Evolutionary conservation across 2,113 vertebrate genomes (phyloP).

Genomic region (Pterocles orientalis): DNA sequence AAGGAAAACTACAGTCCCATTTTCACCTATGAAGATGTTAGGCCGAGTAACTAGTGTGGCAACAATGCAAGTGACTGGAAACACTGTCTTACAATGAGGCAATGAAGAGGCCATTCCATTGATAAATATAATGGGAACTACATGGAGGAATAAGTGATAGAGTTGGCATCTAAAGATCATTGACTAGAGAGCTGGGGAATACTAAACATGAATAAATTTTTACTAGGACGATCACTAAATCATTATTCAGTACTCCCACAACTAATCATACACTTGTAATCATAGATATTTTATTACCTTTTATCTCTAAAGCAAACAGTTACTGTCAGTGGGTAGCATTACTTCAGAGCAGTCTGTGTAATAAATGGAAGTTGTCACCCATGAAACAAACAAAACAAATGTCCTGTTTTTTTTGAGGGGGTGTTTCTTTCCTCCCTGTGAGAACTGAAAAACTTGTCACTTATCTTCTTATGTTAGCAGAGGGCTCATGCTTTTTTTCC

Average conservation of each 20-base stretch:
- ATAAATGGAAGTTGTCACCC: background rate
- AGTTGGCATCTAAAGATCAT: background rate
- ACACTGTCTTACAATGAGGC: background rate
- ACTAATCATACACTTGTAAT: background rate
- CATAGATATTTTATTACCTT: background rate
- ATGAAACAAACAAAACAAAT: background rate
- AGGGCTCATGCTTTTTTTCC: background rate
- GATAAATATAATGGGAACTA: background rate
- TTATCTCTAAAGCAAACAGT: background rate
- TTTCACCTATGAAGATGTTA: background rate
- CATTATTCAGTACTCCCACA: background rate
- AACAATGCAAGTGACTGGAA: background rate
- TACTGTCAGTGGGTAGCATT: background rate
- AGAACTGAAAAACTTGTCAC: background rate
- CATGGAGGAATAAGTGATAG: background rate
- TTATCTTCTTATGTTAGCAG: background rate
- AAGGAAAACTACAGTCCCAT: background rate
- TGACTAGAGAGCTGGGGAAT: background rate
- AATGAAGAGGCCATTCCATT: background rate
- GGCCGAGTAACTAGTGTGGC: background rate
- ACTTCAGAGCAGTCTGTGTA: background rate
- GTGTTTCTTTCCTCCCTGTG: accelerated
- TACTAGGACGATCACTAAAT: background rate
- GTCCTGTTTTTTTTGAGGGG: background rate
- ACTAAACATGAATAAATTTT: background rate